Evolutionary conservation across 2,797 vertebrate genomes (phyloP), one percentile per base, ranked within the genome.

Genomic region (Parambassis ranga): DNA sequence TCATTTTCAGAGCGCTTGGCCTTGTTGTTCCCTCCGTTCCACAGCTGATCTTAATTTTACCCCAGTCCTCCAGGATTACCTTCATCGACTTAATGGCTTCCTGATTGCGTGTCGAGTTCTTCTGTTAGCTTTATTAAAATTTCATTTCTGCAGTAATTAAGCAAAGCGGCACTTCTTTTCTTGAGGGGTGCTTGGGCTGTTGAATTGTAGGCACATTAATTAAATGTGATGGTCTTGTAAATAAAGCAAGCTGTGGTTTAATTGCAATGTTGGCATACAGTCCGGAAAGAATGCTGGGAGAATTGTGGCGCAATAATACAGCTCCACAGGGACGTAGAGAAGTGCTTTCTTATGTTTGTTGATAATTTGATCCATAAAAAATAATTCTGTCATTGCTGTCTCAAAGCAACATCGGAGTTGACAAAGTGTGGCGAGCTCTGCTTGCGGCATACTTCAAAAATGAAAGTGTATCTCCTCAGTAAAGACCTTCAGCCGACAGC

Each of bases 81-180:
- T 89, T 87, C 80, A 83, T 86, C 86, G 79, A 64, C 65, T 86
- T 85, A 90, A 90, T 87, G 82, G 75, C 81, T 84, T 89, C 71
- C 75, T 85, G 83, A 88, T 89, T 89, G 85, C 41, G 42, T 86
- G 84, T 87, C 46, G 72, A 85, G 72, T 86, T 87, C 69, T 77
- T 85, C 82, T 86, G 80, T 83, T 89, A 63, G 82, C 83, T 86
- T 90, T 89, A 87, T 87, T 89, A 87, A 90, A 91, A 89, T 87
- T 83, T 86, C 35, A 87, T 89, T 84, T 84, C 82, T 84, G 75
- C 77, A 68, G 81, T 88, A 89, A 91, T 89, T 89, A 89, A 85
- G 83, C 82, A 89, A 84, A 84, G 81, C 86, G 31, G 10, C 75
- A 82, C 70, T 83, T 82, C 70, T 85, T 85, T 90, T 84, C 86